Base-by-base conservation (phyloP, 2,888 invertebrate species). In the Germaria angustata region DNA sequence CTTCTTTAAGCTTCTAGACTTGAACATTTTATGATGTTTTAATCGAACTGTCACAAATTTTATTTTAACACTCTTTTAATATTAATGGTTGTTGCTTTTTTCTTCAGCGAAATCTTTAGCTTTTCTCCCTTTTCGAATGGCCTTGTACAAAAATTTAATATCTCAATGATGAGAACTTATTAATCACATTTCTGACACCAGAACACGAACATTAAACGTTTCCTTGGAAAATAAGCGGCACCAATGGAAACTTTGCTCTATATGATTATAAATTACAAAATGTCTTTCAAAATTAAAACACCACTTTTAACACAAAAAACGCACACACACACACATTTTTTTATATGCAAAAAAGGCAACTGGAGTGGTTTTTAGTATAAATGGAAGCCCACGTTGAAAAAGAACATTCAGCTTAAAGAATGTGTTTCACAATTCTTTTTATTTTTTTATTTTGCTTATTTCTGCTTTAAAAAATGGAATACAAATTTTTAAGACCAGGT, bases 401-500 rank as follows among this genome's bases (percentile, higher is more conserved):
- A 73, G 68, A 78, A 78, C 77, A 69, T 72, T 49, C 49, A 57
- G 39, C 69, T 71, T 51, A 65, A 32, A 53, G 61, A 77, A 69
- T 77, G 41, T 59, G 41, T 49, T 75, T 66, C 66, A 66, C 59
- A 17, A 63, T 34, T 57, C n/a, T n/a, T n/a, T n/a, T n/a, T n/a
- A n/a, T n/a, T n/a, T n/a, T n/a, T n/a, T n/a, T n/a, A n/a, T 57
- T 73, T 46, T 6, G 20, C n/a, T 41, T 17, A 22, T 53, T 65
- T 15, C 4, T 15, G 20, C 2, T 32, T 49, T 24, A 51, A 66
- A 68, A 28, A 34, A 65, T 2, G 3, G 39, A 57, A 75, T 59
- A 82, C 82, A 79, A 82, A 82, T 82, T 82, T 82, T 82, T 79
- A 79, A 75, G 71, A 75, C 51, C 82, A 69, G 79, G 82, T 75